phyloP scores from a whole-genome alignment of 2,888 invertebrate genomes.

The Tenthredo mesomela region DNA sequence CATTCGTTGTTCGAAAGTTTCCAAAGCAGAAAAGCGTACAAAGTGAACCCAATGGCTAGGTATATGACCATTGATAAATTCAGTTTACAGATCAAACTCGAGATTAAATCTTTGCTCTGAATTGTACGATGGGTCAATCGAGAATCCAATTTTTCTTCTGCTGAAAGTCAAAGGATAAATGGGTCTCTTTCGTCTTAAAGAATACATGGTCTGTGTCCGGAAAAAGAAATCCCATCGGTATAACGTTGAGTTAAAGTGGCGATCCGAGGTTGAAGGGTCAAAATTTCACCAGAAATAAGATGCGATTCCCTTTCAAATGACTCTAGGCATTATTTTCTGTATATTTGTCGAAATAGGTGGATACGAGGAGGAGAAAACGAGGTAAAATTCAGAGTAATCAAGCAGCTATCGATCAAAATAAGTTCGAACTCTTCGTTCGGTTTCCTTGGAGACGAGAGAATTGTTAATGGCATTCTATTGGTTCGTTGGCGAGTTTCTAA shows the following conservation, averaged over 20 bases:
- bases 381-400: slow-evolving; percentile 23
- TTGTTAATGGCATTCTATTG: slow-evolving; percentile 44
- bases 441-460: slow-evolving; percentile 14
- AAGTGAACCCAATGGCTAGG: slow-evolving; percentile 41
- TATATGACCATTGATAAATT: slow-evolving; percentile 47
- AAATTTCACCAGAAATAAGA: neutral
- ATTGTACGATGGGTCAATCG: slow-evolving; percentile 42
- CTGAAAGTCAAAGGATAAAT: slow-evolving; percentile 40
- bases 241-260: neutral
- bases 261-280: no score
- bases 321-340: neutral
- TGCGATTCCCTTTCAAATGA: neutral
- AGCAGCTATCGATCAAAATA: slow-evolving; percentile 15
- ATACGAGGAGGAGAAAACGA: neutral
- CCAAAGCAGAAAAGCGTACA: slow-evolving; percentile 4
- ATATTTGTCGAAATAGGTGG: neutral
- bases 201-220: neutral
- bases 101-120: slow-evolving; percentile 33
- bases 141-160: neutral
- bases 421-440: slow-evolving; percentile 12
- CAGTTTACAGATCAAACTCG: slow-evolving; percentile 42
- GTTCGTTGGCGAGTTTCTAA: slow-evolving; percentile 38
- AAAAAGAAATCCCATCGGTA: slow-evolving; percentile 2
- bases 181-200: neutral
- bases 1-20: slow-evolving; percentile 35